Evolutionary conservation across 2,888 invertebrate species (phyloP).

Genomic region (Dione juno): DNA sequence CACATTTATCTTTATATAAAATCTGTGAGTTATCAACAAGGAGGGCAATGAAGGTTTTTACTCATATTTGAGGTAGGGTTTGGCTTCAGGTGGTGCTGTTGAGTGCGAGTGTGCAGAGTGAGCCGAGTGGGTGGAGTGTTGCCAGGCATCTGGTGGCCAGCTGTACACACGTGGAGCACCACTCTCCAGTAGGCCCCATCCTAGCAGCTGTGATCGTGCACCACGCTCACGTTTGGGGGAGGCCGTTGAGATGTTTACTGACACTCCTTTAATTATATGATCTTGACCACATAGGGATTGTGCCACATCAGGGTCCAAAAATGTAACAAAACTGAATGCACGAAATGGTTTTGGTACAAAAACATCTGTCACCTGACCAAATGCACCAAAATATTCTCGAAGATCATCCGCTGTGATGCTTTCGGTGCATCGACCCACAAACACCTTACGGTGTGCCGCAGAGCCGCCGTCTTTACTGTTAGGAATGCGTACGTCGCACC

Average conservation of each 20-base stretch:
- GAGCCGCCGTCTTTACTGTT: slow-evolving; percentile 87
- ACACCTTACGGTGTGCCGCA: slow-evolving; percentile 89
- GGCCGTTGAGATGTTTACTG: slow-evolving; percentile 93
- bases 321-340: slow-evolving; percentile 92
- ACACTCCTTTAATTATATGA: slow-evolving; percentile 92
- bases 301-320: slow-evolving; percentile 91
- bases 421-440: slow-evolving; percentile 93
- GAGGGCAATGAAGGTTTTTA: slow-evolving; percentile 54
- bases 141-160: slow-evolving; percentile 59
- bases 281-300: slow-evolving; percentile 91
- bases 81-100: slow-evolving; percentile 60
- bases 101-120: slow-evolving; percentile 53
- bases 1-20: slow-evolving; percentile 74
- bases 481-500: slow-evolving; percentile 89
- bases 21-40: slow-evolving; percentile 75
- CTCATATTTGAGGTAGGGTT: slow-evolving; percentile 80
- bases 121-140: slow-evolving; percentile 53
- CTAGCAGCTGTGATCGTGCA: slow-evolving; percentile 56
- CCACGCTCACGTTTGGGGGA: slow-evolving; percentile 89
- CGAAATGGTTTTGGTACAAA: slow-evolving; percentile 94
- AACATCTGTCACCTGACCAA: slow-evolving; percentile 93
- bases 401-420: slow-evolving; percentile 90
- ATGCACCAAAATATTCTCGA: slow-evolving; percentile 89
- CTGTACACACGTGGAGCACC: slow-evolving; percentile 57
- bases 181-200: slow-evolving; percentile 68